phyloP scores from a whole-genome alignment of 2,888 invertebrate genomes.

The Pycnomerus fuliginosus region DNA sequence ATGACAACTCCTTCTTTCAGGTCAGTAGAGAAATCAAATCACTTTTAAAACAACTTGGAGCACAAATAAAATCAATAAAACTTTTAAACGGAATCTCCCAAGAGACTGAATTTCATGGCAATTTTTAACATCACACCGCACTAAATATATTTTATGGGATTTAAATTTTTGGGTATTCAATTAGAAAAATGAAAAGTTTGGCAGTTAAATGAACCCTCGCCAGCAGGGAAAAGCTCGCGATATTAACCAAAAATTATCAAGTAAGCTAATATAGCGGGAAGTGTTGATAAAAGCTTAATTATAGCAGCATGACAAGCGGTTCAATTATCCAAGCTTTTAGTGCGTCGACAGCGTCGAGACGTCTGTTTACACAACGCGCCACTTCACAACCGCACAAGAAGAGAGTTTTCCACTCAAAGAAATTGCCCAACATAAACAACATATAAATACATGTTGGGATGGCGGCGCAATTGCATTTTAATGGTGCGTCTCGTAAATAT shows the following conservation, averaged over 20 bases:
- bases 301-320: constrained; percentile 32
- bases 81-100: too few species aligned
- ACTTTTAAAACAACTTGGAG: too few species aligned
- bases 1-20: too few species aligned
- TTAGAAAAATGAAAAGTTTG: too few species aligned
- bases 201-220: too few species aligned
- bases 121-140: too few species aligned
- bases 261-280: constrained; percentile 23
- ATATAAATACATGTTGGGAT: constrained; percentile 18
- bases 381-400: constrained; percentile 23
- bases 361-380: constrained; percentile 29
- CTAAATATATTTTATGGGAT: too few species aligned
- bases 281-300: constrained; percentile 36
- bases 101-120: too few species aligned
- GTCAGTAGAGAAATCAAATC: too few species aligned
- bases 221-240: constrained; percentile 17
- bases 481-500: too few species aligned
- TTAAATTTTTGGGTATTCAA: too few species aligned
- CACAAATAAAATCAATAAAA: too few species aligned
- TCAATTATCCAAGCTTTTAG: constrained; percentile 36
- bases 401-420: constrained; percentile 25
- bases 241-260: constrained; percentile 29
- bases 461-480: constrained; percentile 18
- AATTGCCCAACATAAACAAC: constrained; percentile 27
- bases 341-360: constrained; percentile 32